phyloP scores from a whole-genome alignment of 2,888 invertebrate genomes.

The Blastobasis lacticolella region DNA sequence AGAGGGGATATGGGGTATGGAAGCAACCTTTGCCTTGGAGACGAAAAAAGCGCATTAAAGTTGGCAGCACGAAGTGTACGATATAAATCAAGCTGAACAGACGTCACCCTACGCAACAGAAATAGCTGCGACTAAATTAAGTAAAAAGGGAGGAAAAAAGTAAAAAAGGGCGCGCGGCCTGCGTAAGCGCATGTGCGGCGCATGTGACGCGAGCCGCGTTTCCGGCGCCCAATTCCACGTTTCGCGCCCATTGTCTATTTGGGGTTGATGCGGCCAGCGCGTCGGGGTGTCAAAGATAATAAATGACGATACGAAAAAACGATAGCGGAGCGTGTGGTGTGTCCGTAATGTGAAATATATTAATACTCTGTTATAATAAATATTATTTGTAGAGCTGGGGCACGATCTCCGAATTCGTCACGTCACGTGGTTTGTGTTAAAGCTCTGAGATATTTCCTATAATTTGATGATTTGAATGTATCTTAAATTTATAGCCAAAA shows the following conservation, averaged over 20 bases:
- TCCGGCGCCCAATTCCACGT: constrained; percentile 58
- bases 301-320: constrained; percentile 22
- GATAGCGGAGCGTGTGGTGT: not conserved
- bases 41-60: not conserved
- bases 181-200: constrained; percentile 58
- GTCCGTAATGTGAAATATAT: not conserved
- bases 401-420: too few relatives aligned
- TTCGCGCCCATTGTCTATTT: constrained; percentile 42
- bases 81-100: constrained; percentile 50
- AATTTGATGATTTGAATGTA: too few relatives aligned
- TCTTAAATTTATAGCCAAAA: too few relatives aligned
- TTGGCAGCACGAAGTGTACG: not conserved
- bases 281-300: constrained; percentile 31
- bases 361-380: too few relatives aligned
- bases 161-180: constrained; percentile 45
- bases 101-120: constrained; percentile 45
- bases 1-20: too few relatives aligned
- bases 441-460: too few relatives aligned
- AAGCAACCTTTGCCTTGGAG: too few relatives aligned
- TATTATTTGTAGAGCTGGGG: too few relatives aligned
- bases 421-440: too few relatives aligned
- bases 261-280: constrained; percentile 10
- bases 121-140: constrained; percentile 48
- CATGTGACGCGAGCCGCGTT: constrained; percentile 56
- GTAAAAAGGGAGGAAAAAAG: constrained; percentile 37